Conservation (phyloP, 23 tunicate species). For the Halocynthia aurantium region DNA sequence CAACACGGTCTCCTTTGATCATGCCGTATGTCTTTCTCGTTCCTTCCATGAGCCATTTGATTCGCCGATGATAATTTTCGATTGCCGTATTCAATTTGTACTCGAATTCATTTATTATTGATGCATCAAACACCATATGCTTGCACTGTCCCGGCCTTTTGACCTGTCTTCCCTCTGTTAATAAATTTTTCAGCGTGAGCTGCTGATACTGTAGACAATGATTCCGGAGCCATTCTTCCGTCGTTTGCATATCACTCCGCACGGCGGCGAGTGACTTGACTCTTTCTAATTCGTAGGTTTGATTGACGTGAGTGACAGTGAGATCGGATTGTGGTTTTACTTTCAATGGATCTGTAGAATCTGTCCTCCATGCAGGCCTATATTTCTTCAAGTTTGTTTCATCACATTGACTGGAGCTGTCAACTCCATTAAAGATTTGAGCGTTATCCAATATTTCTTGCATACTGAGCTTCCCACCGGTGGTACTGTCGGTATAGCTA, state of each 20-base stretch:
- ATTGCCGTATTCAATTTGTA: constrained; percentile 75
- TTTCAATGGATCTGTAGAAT: constrained; percentile 21
- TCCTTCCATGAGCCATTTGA: constrained; percentile 87
- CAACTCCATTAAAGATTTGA: constrained; percentile 38
- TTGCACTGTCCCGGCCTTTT: constrained; percentile 58
- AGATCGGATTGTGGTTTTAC: constrained; percentile 56
- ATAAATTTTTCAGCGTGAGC: constrained; percentile 72
- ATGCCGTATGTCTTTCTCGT: constrained; percentile 80
- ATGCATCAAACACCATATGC: constrained; percentile 77
- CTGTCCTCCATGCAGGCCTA: constrained; percentile 60
- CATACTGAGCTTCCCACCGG: background rate
- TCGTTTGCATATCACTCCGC: constrained; percentile 73
- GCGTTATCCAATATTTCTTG: constrained; percentile 28
- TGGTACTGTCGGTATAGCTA: too few relatives aligned
- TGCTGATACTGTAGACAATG: constrained; percentile 58
- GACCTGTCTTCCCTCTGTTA: constrained; percentile 72
- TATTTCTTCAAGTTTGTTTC: constrained; percentile 9
- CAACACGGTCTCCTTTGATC: constrained; percentile 83
- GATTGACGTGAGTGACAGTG: constrained; percentile 54
- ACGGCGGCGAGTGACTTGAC: constrained; percentile 54
- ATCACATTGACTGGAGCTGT: constrained; percentile 48
- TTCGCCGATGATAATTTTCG: constrained; percentile 73
- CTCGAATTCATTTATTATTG: constrained; percentile 74
- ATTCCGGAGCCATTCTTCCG: constrained; percentile 81
- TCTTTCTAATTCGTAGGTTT: constrained; percentile 47